Evolutionary conservation across 2,113 vertebrate species (phyloP).

Genomic region (Pseudois nayaur): DNA sequence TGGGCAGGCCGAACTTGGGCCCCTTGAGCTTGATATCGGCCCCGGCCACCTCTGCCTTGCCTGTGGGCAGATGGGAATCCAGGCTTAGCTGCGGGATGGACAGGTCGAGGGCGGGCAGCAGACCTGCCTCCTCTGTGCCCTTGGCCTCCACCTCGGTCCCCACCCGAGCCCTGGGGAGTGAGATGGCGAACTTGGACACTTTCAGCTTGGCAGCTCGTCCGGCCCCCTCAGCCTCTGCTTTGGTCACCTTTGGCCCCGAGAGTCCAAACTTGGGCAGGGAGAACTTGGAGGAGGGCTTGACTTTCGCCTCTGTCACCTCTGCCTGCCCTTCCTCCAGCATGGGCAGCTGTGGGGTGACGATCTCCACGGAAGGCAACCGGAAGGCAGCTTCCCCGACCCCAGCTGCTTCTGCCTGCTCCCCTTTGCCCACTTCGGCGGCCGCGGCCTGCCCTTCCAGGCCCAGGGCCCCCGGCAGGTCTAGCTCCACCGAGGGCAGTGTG

Average conservation of each 20-base stretch:
- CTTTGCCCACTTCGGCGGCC: slow-evolving; percentile 11
- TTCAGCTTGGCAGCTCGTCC: slow-evolving; percentile 63
- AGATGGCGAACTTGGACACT: slow-evolving; percentile 75
- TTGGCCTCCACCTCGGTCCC: slow-evolving; percentile 55
- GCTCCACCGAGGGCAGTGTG: slow-evolving; percentile 78
- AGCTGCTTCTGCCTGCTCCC: slow-evolving; percentile 37
- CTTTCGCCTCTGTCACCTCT: slow-evolving; percentile 54
- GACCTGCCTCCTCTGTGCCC: slow-evolving; percentile 14
- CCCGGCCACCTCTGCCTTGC: slow-evolving; percentile 73
- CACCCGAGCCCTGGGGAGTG: slow-evolving; percentile 69
- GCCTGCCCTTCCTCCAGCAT: background rate
- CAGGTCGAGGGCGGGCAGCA: slow-evolving; percentile 85
- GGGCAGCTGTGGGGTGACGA: slow-evolving; percentile 63
- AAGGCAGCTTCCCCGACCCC: background rate
- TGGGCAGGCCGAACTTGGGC: slow-evolving; percentile 83
- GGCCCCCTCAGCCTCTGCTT: slow-evolving; percentile 58
- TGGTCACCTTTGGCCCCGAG: slow-evolving; percentile 68
- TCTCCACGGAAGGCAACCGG: slow-evolving; percentile 64
- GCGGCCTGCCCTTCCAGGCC: slow-evolving; percentile 53
- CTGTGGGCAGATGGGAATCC: slow-evolving; percentile 79
- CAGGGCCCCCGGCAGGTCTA: slow-evolving; percentile 78
- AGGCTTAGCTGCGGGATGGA: slow-evolving; percentile 85
- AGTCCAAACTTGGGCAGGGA: slow-evolving; percentile 77
- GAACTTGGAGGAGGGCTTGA: slow-evolving; percentile 76
- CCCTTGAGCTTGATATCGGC: slow-evolving; percentile 51